Evolutionary conservation across 2,113 vertebrate genomes (phyloP), one percentile per base, ranked within the genome.

Genomic region (Regulus satrapa): DNA sequence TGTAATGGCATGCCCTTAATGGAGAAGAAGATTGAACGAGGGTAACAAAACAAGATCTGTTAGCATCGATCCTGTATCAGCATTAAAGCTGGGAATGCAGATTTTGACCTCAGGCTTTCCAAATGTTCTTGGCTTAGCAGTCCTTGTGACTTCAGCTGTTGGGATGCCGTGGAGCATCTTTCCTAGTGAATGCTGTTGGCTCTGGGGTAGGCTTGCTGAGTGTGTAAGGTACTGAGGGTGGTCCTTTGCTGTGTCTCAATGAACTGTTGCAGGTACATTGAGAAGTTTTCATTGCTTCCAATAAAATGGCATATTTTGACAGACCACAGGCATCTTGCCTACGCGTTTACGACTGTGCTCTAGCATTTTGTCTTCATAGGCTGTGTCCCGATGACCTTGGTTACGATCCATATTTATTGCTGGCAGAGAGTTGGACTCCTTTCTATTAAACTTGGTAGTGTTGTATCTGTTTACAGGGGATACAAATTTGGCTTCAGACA

Each of bases 1-100:
- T 69, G 9, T 40, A 52, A 48, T 68, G 61, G n/a, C 28, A 14
- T 49, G 49, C 26, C 52, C 62, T 71, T 90, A 74, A 52, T 29
- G 1, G 9, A 64, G 51, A 88, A 46, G 24, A 31, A 80, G 49
- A 79, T 43, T 58, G 26, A 41, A 46, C 11, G 5, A 69, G 45
- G 34, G 3, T 43, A 71, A 78, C 61, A 78, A 52, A 77, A 82
- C 24, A 25, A 32, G 40, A 34, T 85, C 74, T 78, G 3, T 56
- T 85, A 55, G 31, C 28, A 36, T 84, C 29, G 74, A 0, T 63
- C 1, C 0, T 14, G 6, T 83, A 13, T 83, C 0, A 0, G 1
- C 5, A 1, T 49, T 62, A 40, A 76, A 62, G 29, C 38, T 89
- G 36, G 41, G 58, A 93, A 48, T 5, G 10, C 59, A 74, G 29